Percentiles rank a stretch among this genome's conserved stretches.
These are phyloP conservation scores for Danio kyathit DNA, from an alignment of 2,797 vertebrate species.

Conservation along the genomic window DNA sequence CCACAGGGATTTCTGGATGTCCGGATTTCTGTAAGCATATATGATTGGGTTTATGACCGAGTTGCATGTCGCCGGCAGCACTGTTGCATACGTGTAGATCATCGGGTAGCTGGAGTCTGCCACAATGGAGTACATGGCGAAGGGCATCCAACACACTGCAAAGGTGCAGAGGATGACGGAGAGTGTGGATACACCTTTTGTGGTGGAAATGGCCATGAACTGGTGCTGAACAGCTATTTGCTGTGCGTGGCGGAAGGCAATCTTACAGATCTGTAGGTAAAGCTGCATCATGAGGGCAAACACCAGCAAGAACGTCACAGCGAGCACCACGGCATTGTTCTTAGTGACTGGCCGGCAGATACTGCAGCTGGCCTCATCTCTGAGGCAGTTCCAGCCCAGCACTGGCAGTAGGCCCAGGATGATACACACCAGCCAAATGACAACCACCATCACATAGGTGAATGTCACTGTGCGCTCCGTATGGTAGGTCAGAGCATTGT, in stretches of 20 bases:
- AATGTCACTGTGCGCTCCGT: slow-evolving; percentile 86
- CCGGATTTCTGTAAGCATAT: slow-evolving; percentile 91
- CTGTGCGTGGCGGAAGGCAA: slow-evolving; percentile 91
- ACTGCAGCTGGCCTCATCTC: slow-evolving; percentile 84
- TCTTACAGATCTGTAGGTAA: slow-evolving; percentile 92
- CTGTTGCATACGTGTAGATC: slow-evolving; percentile 88
- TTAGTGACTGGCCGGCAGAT: slow-evolving; percentile 88
- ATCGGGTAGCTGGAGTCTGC: slow-evolving; percentile 88
- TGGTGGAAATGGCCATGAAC: slow-evolving; percentile 88
- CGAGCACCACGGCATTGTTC: slow-evolving; percentile 86
- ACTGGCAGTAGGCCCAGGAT: slow-evolving; percentile 84
- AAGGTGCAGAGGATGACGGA: slow-evolving; percentile 90
- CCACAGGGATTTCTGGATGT: slow-evolving; percentile 92
- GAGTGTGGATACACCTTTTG: slow-evolving; percentile 90
- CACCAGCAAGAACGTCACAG: slow-evolving; percentile 88
- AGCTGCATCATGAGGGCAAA: slow-evolving; percentile 93
- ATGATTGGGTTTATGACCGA: slow-evolving; percentile 92
- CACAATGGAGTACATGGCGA: slow-evolving; percentile 90
- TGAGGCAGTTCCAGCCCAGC: slow-evolving; percentile 91
- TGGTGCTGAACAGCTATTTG: slow-evolving; percentile 94
- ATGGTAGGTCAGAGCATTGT: slow-evolving; percentile 92
- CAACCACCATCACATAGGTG: slow-evolving; percentile 84
- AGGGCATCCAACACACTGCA: slow-evolving; percentile 91
- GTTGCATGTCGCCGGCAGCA: slow-evolving; percentile 88
- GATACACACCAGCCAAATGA: slow-evolving; percentile 85